Percentiles rank a stretch among this genome's conserved stretches.
Conservation (phyloP, 2,113 vertebrate species). For the Seriola quinqueradiata region DNA sequence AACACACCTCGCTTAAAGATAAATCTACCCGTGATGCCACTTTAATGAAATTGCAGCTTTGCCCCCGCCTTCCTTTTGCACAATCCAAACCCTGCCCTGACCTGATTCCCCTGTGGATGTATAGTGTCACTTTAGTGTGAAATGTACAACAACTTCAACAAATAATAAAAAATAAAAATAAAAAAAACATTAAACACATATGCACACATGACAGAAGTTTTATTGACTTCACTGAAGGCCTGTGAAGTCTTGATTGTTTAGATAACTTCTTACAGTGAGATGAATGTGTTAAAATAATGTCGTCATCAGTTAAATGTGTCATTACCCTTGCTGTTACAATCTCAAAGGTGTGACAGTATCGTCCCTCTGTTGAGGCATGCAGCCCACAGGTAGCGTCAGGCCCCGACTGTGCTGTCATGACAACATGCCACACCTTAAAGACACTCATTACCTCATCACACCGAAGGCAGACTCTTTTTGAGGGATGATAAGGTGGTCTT, state of each 20-base stretch:
- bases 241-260: constrained; percentile 19
- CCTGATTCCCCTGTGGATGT: background rate
- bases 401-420: constrained; percentile 3
- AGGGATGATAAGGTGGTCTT: constrained; percentile 1
- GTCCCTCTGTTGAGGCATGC: constrained; percentile 32
- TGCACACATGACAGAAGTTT: background rate
- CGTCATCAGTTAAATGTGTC: constrained; percentile 6
- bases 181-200: background rate
- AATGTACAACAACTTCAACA: background rate
- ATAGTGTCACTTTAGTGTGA: background rate
- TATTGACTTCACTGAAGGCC: background rate
- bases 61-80: background rate
- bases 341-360: background rate
- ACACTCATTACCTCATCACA: constrained; percentile 9
- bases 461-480: background rate
- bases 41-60: constrained; percentile 58
- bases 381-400: constrained; percentile 18
- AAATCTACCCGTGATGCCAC: constrained; percentile 53
- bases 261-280: background rate
- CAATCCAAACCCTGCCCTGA: constrained; percentile 14
- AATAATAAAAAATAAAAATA: background rate
- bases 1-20: constrained; percentile 43
- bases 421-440: constrained; percentile 43
- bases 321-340: background rate
- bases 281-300: constrained; percentile 2